A percentile compares a stretch with the other conserved stretches of the same genome.
phyloP scores from a whole-genome alignment of 2,797 vertebrate genomes.

The Pempheris klunzingeri region DNA sequence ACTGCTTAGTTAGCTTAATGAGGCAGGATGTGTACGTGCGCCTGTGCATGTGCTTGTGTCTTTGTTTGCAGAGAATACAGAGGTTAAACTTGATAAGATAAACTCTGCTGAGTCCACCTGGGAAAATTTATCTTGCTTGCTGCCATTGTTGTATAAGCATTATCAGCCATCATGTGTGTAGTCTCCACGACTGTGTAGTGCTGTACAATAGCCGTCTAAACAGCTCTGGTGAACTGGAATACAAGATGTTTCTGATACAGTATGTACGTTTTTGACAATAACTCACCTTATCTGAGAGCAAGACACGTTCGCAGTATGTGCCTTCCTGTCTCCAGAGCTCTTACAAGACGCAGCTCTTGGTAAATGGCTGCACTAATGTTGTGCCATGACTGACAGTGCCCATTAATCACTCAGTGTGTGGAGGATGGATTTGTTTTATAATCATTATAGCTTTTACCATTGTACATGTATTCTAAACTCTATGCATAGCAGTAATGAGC shows the following conservation, averaged over 20 bases:
- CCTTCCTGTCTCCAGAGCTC: constrained; percentile 52
- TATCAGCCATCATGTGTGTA: constrained; percentile 11
- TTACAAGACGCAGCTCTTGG: constrained; percentile 45
- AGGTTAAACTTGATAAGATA: constrained; percentile 47
- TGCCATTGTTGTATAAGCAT: constrained; percentile 43
- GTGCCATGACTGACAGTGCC: constrained; percentile 66
- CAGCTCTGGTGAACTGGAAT: neutral
- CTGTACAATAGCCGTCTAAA: constrained; percentile 2
- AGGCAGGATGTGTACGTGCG: constrained; percentile 41
- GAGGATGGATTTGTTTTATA: constrained; percentile 73
- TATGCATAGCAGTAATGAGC: constrained; percentile 61
- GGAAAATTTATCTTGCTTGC: constrained; percentile 40
- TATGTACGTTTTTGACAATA: constrained; percentile 9
- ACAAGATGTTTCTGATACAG: constrained; percentile 24
- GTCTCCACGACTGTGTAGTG: neutral
- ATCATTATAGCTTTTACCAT: constrained; percentile 66
- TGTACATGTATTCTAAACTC: constrained; percentile 60
- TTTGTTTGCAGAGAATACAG: constrained; percentile 38
- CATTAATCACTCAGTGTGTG: constrained; percentile 76
- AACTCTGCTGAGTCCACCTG: constrained; percentile 41
- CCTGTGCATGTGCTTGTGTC: constrained; percentile 10
- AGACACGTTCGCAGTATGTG: constrained; percentile 37
- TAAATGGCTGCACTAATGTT: constrained; percentile 74
- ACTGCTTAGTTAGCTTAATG: constrained; percentile 66
- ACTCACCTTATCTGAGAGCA: constrained; percentile 27